These are phyloP conservation scores for Anser brachyrhynchus DNA, from an alignment of 2,113 vertebrate genomes.

Conservation along the genomic window DNA sequence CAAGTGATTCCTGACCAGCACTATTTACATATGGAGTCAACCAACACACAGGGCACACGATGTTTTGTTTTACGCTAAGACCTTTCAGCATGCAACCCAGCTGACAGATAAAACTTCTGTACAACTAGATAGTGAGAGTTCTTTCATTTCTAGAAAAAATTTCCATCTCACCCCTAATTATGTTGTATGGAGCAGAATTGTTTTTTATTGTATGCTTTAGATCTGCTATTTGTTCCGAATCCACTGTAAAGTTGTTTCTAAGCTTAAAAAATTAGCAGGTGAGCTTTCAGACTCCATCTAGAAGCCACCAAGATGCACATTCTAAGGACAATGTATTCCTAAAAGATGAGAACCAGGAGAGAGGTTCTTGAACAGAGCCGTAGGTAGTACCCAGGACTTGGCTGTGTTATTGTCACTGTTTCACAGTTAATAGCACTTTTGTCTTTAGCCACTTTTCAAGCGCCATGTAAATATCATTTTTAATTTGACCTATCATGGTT, in stretches of 20 bases:
- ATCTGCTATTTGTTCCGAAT: background rate
- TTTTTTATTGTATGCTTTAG: background rate
- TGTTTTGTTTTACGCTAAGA: background rate
- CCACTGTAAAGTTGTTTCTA: background rate
- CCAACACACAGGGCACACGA: background rate
- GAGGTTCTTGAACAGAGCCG: background rate
- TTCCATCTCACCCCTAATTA: background rate
- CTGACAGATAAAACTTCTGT: background rate
- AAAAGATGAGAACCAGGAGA: background rate
- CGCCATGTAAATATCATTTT: background rate
- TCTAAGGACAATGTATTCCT: background rate
- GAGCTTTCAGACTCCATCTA: background rate
- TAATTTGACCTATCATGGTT: background rate
- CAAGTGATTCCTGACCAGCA: background rate
- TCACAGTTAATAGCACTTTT: background rate
- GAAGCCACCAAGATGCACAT: background rate
- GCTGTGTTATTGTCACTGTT: background rate
- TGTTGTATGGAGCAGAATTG: background rate
- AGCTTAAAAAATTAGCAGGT: background rate
- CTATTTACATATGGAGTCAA: background rate
- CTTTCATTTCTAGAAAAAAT: background rate
- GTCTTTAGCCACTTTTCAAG: background rate
- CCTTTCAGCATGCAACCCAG: background rate
- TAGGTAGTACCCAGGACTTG: background rate
- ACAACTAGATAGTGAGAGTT: background rate